Evolutionary conservation across 2,888 invertebrate species (phyloP), one percentile per base, ranked within the genome.

Genomic region (Plebejus anna): DNA sequence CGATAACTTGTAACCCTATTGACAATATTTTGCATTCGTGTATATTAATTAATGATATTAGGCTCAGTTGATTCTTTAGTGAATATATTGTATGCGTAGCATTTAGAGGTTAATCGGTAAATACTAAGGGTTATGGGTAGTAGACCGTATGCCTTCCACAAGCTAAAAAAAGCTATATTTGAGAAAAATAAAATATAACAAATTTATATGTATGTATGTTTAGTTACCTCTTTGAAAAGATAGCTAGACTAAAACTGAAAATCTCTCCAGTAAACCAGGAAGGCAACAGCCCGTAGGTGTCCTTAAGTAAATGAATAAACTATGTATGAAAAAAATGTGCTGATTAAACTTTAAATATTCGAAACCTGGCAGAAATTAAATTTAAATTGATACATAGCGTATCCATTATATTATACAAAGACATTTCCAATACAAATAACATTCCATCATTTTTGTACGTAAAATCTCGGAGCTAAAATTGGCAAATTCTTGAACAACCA

Each of bases 401-500:
- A 7, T 38, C 6, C 38, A 38, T 38, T 38, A 38, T 11, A 55
- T 55, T 55, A 55, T 7, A 22, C 5, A 36, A 13, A 32, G 66
- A 66, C 66, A 66, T 13, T 66, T 32, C 66, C 66, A 36, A 22
- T 66, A 32, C 61, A 61, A 59, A 22, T 66, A 66, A 66, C 66
- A 66, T 66, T 66, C 36, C 5, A 66, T 66, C 66, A 66, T 32
- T 36, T 36, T 61, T 61, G 61, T 13, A 36, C 13, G 66, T 66
- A 16, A 66, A 66, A 66, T 66, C 66, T 66, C 32, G 4, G 28
- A 66, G 66, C 66, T 36, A 13, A 66, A 66, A 66, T 66, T 66
- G 66, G 32, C 13, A 36, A 66, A 66, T 66, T 66, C 66, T 66
- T 13, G 66, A 42, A 42, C 71, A 71, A 71, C 42, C 71, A 42